Base-by-base conservation (phyloP, 2,113 vertebrate genomes). In the Ailuropoda melanoleuca region DNA sequence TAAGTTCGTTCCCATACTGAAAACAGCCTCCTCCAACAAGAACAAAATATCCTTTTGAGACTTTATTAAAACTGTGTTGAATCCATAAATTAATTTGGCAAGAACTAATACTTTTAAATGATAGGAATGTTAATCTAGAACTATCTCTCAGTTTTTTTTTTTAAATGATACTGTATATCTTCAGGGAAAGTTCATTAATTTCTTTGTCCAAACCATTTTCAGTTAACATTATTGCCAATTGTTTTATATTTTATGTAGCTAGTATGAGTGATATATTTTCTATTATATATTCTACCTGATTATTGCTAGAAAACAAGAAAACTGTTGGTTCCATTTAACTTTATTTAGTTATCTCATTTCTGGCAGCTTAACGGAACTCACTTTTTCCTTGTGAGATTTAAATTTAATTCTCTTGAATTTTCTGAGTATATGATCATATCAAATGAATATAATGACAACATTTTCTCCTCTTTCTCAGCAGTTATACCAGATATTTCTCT, bases 401-500 rank as follows among this genome's bases (percentile, higher is more conserved):
- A 89, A 84, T 84, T 93, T n/a, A 78, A 92, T 95, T 94, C 87
- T 95, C 72, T 60, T 83, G 81, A 85, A 72, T 97, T 97, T 95
- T 92, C 86, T 89, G 48, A 39, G 8, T 46, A n/a, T 75, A 19
- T 95, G 93, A 68, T 94, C 85, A 14, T 39, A 86, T 95, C 64
- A 86, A 83, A 50, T 96, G 55, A 94, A 78, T 88, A 83, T 46
- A 50, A 83, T 77, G 62, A 88, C 60, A 90, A 34, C 18, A 80
- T 88, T 90, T 78, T 93, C 74, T 86, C n/a, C 88, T 83, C 29
- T 95, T 92, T 96, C 77, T 74, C 48, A 94, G 9, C 66, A 68
- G n/a, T 89, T 91, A 74, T 43, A 72, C n/a, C 72, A 70, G 72
- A 37, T 83, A 95, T 83, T 90, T 50, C 62, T 81, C 48, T 92